Evolutionary conservation across 2,797 vertebrate genomes (phyloP).

Genomic region (Gymnoscopelus braueri): DNA sequence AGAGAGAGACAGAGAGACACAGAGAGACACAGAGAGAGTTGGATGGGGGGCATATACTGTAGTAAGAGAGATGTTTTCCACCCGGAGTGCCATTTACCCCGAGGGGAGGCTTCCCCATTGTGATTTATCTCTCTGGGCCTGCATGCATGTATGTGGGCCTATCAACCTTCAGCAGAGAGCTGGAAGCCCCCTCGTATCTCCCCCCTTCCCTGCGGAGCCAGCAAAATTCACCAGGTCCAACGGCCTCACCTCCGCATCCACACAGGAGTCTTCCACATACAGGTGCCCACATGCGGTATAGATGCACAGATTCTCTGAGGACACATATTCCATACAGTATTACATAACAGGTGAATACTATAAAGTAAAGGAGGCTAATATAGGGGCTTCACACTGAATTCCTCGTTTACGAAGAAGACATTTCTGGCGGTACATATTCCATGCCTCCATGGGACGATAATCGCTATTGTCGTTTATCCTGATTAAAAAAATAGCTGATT

Average conservation of each 20-base stretch:
- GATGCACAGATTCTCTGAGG: too few relatives aligned
- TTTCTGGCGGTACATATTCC: too few relatives aligned
- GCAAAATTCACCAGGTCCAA: not conserved
- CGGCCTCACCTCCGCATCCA: not conserved
- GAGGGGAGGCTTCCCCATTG: conserved; percentile 52
- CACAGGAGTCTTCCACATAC: not conserved
- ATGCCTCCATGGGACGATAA: too few relatives aligned
- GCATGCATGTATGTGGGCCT: conserved; percentile 52
- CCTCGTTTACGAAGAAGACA: too few relatives aligned
- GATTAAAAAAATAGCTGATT: too few relatives aligned
- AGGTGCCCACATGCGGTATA: not conserved
- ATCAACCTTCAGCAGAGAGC: conserved; percentile 52
- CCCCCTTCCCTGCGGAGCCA: conserved; percentile 36
- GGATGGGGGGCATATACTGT: not conserved
- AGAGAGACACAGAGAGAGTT: not conserved
- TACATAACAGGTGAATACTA: too few relatives aligned
- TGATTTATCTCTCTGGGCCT: conserved; percentile 58
- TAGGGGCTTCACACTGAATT: too few relatives aligned
- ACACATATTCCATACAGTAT: too few relatives aligned
- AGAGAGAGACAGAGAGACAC: not conserved
- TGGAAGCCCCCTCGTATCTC: conserved; percentile 56
- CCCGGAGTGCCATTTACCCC: conserved; percentile 48
- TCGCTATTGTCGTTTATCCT: too few relatives aligned
- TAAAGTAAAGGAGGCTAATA: too few relatives aligned
- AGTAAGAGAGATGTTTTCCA: conserved; percentile 47